Conservation (phyloP, 2,888 invertebrate genomes). For the Folsomia manolachei region DNA sequence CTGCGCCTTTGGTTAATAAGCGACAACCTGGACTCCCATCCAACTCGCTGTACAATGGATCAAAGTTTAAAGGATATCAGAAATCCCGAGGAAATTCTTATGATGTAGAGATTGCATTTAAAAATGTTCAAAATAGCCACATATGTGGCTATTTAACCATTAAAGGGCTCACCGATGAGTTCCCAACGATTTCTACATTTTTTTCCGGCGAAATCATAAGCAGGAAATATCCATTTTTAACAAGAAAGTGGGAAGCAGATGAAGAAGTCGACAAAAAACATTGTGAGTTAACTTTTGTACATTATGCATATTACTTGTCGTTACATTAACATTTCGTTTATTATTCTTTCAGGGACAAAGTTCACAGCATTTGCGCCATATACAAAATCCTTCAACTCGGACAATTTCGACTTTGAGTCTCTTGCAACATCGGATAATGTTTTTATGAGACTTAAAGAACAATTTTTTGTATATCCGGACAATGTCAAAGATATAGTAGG, state of each 20-base stretch:
- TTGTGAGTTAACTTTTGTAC: too few species aligned
- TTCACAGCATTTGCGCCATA: constrained; percentile 75
- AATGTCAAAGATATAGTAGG: constrained; percentile 82
- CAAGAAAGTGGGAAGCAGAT: constrained; percentile 83
- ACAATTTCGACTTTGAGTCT: constrained; percentile 88
- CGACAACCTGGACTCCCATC: constrained; percentile 84
- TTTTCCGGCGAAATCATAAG: constrained; percentile 97
- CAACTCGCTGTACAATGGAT: constrained; percentile 88
- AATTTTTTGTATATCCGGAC: constrained; percentile 69
- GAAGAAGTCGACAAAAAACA: constrained; percentile 96
- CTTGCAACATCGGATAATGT: constrained; percentile 84
- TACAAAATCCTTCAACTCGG: constrained; percentile 88
- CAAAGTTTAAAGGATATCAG: constrained; percentile 93
- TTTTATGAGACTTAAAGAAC: constrained; percentile 98
- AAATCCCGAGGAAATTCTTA: constrained; percentile 96
- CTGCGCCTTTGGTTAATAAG: constrained; percentile 90
- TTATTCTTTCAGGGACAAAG: too few species aligned
- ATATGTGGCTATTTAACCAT: constrained; percentile 94
- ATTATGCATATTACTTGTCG: too few species aligned
- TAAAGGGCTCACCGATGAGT: constrained; percentile 91
- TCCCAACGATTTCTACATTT: constrained; percentile 76
- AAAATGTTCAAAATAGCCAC: constrained; percentile 94
- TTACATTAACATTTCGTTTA: too few species aligned
- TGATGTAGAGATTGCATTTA: constrained; percentile 85
- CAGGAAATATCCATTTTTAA: constrained; percentile 91